Evolutionary conservation across 2,888 invertebrate species (phyloP).

Genomic region (Trissolcus japonicus): DNA sequence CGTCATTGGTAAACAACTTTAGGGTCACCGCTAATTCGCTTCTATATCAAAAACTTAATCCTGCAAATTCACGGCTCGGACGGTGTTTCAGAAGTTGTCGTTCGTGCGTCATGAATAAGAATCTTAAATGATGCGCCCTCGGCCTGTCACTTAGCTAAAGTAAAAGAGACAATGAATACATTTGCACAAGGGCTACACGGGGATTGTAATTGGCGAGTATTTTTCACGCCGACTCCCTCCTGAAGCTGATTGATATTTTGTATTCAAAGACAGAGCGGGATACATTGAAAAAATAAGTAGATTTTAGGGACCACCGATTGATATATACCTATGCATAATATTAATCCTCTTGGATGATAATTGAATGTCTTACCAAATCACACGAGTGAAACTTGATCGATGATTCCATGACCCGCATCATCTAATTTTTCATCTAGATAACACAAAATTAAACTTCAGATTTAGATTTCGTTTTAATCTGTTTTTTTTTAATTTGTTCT

Average conservation of each 20-base stretch:
- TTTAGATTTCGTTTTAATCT: too few species aligned
- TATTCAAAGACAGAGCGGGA: conserved; percentile 66
- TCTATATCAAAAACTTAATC: conserved; percentile 42
- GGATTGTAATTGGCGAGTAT: conserved; percentile 74
- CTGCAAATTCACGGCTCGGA: conserved; percentile 30
- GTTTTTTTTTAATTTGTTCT: too few species aligned
- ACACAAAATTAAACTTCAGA: too few species aligned
- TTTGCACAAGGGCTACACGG: conserved; percentile 66
- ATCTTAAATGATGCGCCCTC: conserved; percentile 53
- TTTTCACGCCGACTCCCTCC: conserved; percentile 69
- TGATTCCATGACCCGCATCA: conserved; percentile 13
- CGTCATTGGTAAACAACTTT: not conserved
- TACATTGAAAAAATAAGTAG: conserved; percentile 58
- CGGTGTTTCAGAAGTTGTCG: conserved; percentile 40
- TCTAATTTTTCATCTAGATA: not conserved
- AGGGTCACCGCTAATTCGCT: conserved; percentile 37
- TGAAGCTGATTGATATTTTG: conserved; percentile 74
- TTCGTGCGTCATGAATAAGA: conserved; percentile 50
- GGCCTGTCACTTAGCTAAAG: conserved; percentile 58
- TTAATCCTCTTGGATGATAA: conserved; percentile 37
- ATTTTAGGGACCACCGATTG: conserved; percentile 57
- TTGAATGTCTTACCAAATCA: conserved; percentile 47
- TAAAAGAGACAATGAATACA: conserved; percentile 68
- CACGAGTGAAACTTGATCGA: conserved; percentile 14
- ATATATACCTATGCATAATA: conserved; percentile 52